phyloP scores from a whole-genome alignment of 2,888 invertebrate genomes.

The Drosophila cracens region DNA sequence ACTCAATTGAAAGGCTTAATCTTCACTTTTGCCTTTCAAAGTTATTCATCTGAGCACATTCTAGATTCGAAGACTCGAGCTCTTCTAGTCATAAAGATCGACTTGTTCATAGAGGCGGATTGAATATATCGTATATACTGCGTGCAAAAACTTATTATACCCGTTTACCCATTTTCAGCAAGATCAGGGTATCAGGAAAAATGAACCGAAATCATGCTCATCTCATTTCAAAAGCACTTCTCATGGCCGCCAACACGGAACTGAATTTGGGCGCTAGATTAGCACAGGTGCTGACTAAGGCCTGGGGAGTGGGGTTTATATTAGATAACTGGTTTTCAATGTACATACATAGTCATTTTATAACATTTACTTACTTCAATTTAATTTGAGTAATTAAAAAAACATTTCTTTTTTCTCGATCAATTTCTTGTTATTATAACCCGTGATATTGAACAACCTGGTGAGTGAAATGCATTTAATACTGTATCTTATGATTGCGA shows the following conservation, averaged over 20 bases:
- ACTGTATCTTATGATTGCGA: not conserved
- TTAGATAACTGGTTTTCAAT: not conserved
- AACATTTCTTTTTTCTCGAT: not conserved
- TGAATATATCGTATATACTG: not conserved
- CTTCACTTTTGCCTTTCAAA: too few species aligned
- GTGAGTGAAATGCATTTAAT: not conserved
- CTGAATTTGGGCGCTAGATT: not conserved
- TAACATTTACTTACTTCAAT: not conserved
- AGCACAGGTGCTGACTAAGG: slow-evolving; percentile 22
- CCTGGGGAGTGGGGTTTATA: not conserved
- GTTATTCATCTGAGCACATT: too few species aligned
- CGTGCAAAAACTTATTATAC: not conserved
- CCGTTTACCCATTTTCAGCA: not conserved
- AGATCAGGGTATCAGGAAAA: slow-evolving; percentile 7
- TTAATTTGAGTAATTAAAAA: not conserved
- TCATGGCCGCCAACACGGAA: slow-evolving; percentile 48
- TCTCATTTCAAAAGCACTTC: slow-evolving; percentile 70
- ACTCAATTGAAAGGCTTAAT: not conserved
- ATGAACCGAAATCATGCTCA: slow-evolving; percentile 68
- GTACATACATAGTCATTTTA: not conserved
- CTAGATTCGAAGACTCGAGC: not conserved
- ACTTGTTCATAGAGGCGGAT: not conserved
- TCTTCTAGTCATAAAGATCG: not conserved
- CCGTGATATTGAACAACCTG: too few species aligned
- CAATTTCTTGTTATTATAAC: not conserved